Evolutionary conservation across 2,888 invertebrate species (phyloP).

Genomic region (Lycocerus yunnanus): DNA sequence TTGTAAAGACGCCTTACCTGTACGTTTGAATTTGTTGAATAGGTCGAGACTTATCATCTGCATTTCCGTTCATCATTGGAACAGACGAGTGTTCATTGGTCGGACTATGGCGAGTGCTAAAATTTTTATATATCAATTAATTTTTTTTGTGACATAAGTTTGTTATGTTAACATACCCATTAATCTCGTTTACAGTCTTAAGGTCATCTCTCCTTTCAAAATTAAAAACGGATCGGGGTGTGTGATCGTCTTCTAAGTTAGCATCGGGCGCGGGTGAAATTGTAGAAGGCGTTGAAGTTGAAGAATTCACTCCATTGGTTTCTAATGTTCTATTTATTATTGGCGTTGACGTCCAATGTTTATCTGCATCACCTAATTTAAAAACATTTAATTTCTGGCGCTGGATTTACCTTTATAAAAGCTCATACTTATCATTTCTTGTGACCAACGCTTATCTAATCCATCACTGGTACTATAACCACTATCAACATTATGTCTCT

Average conservation of each 20-base stretch:
- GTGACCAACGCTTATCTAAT: conserved; percentile 82
- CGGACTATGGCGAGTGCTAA: conserved; percentile 61
- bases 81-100: conserved; percentile 61
- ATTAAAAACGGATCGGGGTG: conserved; percentile 39
- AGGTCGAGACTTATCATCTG: conserved; percentile 68
- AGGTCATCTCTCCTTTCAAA: conserved; percentile 46
- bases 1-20: conserved; percentile 60
- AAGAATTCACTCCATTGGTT: conserved; percentile 47
- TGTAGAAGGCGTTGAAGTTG: conserved; percentile 63
- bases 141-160: neutral
- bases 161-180: conserved; percentile 31
- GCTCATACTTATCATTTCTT: conserved; percentile 65
- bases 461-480: conserved; percentile 89
- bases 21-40: conserved; percentile 75
- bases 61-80: conserved; percentile 64
- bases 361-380: conserved; percentile 46
- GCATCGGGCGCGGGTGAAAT: conserved; percentile 60
- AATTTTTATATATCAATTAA: neutral
- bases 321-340: conserved; percentile 45
- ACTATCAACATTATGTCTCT: conserved; percentile 82
- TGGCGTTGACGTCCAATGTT: conserved; percentile 50
- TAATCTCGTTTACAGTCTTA: conserved; percentile 33
- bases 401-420: neutral
- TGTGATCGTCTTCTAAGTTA: conserved; percentile 47
- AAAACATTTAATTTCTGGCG: neutral